A percentile compares a stretch with the other conserved stretches of the same genome.
phyloP scores from a whole-genome alignment of 53 echinoderm and acorn worm genomes.

The Arbacia lixula region DNA sequence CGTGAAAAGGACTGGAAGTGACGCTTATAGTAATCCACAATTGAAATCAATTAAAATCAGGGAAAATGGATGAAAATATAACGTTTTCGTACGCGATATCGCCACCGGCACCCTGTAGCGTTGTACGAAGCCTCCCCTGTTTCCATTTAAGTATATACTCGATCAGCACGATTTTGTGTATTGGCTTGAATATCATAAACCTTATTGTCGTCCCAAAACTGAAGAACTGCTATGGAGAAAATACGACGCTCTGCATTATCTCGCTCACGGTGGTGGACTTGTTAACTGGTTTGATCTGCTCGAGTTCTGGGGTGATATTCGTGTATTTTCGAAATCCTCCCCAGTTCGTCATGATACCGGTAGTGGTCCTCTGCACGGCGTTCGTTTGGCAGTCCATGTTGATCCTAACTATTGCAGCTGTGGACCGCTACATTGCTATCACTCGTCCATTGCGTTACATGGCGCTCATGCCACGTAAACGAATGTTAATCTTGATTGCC shows the following conservation, averaged over 20 bases:
- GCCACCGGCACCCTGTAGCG: no score
- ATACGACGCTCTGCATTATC: conserved; percentile 26
- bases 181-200: conserved; percentile 4
- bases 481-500: no score
- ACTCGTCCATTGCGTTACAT: conserved; percentile 22
- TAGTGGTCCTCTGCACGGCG: conserved; percentile 9
- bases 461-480: conserved; percentile 1
- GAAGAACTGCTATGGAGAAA: conserved; percentile 17
- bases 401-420: conserved; percentile 30
- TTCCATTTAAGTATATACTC: conserved; percentile 3
- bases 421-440: conserved; percentile 40
- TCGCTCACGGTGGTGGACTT: conserved; percentile 13
- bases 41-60: no score
- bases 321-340: no score
- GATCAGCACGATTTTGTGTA: conserved; percentile 6
- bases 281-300: conserved; percentile 16
- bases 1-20: no score
- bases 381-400: conserved; percentile 47
- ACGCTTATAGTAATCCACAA: no score
- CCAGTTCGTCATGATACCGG: not conserved
- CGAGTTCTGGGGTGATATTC: conserved; percentile 39
- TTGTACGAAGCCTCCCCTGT: no score
- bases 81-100: no score
- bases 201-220: conserved; percentile 18
- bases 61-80: no score